These are phyloP conservation scores for Smithornis capensis DNA, from an alignment of 2,113 vertebrate species.

Conservation along the genomic window DNA sequence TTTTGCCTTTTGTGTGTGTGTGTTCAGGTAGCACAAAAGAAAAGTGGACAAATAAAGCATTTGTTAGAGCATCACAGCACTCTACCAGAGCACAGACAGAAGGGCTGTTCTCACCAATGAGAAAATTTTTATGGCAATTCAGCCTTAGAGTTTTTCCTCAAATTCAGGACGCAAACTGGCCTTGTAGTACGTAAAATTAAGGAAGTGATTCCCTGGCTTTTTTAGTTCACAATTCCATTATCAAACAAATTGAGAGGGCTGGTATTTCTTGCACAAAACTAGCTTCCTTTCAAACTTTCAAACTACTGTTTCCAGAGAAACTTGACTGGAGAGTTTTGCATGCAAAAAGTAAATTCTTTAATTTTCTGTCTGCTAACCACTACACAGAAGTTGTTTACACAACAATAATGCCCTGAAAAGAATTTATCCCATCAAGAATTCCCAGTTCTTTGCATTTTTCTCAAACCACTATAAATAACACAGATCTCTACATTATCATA, in stretches of 20 bases:
- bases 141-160: not conserved
- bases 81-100: not conserved
- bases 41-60: accelerated
- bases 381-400: not conserved
- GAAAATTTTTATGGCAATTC: not conserved
- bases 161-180: not conserved
- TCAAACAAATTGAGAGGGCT: not conserved
- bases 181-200: not conserved
- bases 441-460: not conserved
- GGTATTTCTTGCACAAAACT: not conserved
- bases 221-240: not conserved
- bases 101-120: not conserved
- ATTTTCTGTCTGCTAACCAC: not conserved
- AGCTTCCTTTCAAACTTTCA: not conserved
- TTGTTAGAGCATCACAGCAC: not conserved
- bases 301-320: not conserved
- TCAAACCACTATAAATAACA: not conserved
- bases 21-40: not conserved
- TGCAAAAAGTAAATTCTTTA: not conserved
- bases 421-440: not conserved
- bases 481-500: not conserved
- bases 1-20: not conserved
- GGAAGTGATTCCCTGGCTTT: not conserved
- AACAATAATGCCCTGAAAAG: not conserved
- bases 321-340: accelerated